Evolutionary conservation across 1,140 invertebrate genomes (phyloP).

Genomic region (Antheraea pernyi): DNA sequence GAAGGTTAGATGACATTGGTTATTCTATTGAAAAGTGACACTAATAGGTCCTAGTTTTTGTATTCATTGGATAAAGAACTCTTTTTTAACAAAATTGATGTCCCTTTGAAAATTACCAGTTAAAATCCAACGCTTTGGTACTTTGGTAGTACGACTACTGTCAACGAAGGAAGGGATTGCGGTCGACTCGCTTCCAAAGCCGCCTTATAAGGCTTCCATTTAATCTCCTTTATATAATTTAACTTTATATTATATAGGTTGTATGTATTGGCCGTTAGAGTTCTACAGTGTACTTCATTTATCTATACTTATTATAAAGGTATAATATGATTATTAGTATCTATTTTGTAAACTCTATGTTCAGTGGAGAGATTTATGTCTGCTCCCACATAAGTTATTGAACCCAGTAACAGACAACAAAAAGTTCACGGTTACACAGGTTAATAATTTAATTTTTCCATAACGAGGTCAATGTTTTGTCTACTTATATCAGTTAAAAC

Average conservation of each 20-base stretch:
- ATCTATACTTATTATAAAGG: too few relatives aligned
- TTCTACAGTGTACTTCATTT: neutral
- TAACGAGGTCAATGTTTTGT: neutral
- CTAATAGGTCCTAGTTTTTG: too few relatives aligned
- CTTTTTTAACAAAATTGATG: too few relatives aligned
- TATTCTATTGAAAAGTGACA: too few relatives aligned
- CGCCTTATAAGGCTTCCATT: slow-evolving; percentile 18
- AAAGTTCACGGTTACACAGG: too few relatives aligned
- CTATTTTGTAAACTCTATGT: too few relatives aligned
- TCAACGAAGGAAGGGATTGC: slow-evolving; percentile 15
- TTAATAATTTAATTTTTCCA: neutral
- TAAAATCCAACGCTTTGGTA: neutral
- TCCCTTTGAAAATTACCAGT: neutral
- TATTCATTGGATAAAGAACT: too few relatives aligned
- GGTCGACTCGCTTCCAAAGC: slow-evolving; percentile 10
- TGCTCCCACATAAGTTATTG: too few relatives aligned
- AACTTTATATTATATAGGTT: slow-evolving; percentile 4
- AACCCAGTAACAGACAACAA: neutral
- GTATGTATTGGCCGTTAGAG: neutral
- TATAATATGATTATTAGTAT: too few relatives aligned
- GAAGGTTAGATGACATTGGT: too few relatives aligned
- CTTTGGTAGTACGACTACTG: neutral
- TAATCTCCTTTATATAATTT: slow-evolving; percentile 9
- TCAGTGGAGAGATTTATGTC: too few relatives aligned
- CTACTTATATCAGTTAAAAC: neutral